These are phyloP conservation scores for Miichthys miiuy DNA, from an alignment of 2,797 vertebrate genomes.

Conservation along the genomic window DNA sequence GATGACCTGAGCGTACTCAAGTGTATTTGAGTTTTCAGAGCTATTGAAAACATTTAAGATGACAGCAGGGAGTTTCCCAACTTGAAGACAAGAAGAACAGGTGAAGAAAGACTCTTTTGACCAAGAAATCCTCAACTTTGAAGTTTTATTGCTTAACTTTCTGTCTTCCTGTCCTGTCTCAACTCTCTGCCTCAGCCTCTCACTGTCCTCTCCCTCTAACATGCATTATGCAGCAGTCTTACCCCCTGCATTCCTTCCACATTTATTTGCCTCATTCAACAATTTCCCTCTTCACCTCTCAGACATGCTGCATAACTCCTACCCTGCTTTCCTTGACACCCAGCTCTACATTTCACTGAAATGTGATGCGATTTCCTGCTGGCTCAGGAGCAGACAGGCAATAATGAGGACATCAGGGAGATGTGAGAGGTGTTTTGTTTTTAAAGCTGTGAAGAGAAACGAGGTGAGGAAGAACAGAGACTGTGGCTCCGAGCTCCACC, in stretches of 20 bases:
- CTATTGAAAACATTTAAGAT: not conserved
- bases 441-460: slow-evolving; percentile 28
- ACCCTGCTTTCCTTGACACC: slow-evolving; percentile 11
- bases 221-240: slow-evolving; percentile 12
- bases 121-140: not conserved
- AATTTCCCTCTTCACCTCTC: not conserved
- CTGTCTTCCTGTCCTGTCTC: not conserved
- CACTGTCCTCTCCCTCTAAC: not conserved
- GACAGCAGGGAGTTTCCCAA: not conserved
- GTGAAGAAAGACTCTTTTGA: not conserved
- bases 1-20: not conserved
- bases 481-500: slow-evolving; percentile 5
- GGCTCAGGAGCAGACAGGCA: slow-evolving; percentile 33
- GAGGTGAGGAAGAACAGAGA: slow-evolving; percentile 22
- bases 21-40: not conserved
- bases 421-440: slow-evolving; percentile 52
- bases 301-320: slow-evolving; percentile 32
- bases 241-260: slow-evolving; percentile 15
- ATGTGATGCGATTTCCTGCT: slow-evolving; percentile 30
- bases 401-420: slow-evolving; percentile 51
- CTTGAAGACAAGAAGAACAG: not conserved
- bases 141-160: not conserved
- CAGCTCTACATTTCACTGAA: slow-evolving; percentile 32
- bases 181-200: not conserved
- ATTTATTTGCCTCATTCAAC: slow-evolving; percentile 22